Evolutionary conservation across 2,113 vertebrate genomes (phyloP).

Genomic region (Aegotheles bennettii): DNA sequence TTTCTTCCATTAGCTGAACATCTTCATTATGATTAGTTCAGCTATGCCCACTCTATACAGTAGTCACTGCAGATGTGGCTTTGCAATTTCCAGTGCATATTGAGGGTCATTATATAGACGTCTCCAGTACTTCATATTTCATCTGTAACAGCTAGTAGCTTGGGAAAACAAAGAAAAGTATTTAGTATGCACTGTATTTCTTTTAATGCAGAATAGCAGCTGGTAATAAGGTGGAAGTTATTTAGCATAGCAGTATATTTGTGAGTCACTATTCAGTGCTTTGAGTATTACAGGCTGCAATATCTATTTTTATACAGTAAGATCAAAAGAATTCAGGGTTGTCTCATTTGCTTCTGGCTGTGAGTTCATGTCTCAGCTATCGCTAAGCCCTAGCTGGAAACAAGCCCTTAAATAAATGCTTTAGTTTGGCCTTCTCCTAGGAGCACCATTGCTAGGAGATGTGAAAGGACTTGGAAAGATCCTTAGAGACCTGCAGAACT

Average conservation of each 20-base stretch:
- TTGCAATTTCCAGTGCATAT: not conserved
- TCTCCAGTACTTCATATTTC: not conserved
- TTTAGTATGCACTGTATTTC: not conserved
- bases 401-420: not conserved
- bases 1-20: not conserved
- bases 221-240: conserved; percentile 15
- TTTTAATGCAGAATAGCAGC: conserved; percentile 12
- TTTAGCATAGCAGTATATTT: conserved; percentile 24
- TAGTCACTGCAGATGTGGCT: not conserved
- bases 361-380: not conserved
- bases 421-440: not conserved
- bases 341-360: not conserved
- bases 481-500: not conserved
- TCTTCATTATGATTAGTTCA: not conserved
- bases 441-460: not conserved
- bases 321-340: not conserved
- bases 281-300: not conserved
- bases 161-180: not conserved
- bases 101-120: not conserved
- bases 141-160: not conserved
- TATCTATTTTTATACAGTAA: conserved; percentile 41
- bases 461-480: not conserved
- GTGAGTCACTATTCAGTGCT: not conserved
- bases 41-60: not conserved
- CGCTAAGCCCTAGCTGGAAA: not conserved